These are phyloP conservation scores for Hippocampus comes DNA, from an alignment of 2,113 vertebrate genomes.

Conservation along the genomic window DNA sequence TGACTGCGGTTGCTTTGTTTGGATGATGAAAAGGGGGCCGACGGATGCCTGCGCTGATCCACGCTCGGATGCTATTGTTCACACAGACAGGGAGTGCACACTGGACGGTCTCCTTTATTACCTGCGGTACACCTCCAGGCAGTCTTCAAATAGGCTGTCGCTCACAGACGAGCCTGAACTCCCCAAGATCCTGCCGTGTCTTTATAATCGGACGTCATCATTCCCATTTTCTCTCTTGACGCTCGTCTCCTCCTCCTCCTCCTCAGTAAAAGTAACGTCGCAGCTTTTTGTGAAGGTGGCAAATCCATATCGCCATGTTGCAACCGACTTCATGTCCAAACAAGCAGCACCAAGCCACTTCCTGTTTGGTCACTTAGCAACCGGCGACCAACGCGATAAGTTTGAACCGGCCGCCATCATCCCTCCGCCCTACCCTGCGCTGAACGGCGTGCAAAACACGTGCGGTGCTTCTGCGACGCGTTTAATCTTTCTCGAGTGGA, in stretches of 20 bases:
- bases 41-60: neutral
- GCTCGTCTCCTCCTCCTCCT: too few relatives aligned
- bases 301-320: neutral
- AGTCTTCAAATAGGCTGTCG: too few relatives aligned
- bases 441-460: too few relatives aligned
- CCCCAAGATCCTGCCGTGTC: too few relatives aligned
- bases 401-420: too few relatives aligned
- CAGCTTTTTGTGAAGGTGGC: neutral
- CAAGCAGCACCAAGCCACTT: neutral
- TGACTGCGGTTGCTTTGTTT: neutral
- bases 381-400: neutral
- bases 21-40: neutral
- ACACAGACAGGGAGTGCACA: neutral
- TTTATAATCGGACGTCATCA: too few relatives aligned
- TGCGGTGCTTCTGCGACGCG: slow-evolving; percentile 1
- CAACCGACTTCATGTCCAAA: neutral
- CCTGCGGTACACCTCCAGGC: too few relatives aligned
- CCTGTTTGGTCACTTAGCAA: neutral
- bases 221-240: neutral
- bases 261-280: neutral
- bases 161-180: too few relatives aligned
- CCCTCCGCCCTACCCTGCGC: too few relatives aligned
- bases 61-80: neutral
- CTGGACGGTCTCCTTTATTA: too few relatives aligned
- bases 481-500: slow-evolving; percentile 27